These are phyloP conservation scores for Marcusenius ussheri DNA, from an alignment of 2,113 vertebrate genomes.

Conservation along the genomic window DNA sequence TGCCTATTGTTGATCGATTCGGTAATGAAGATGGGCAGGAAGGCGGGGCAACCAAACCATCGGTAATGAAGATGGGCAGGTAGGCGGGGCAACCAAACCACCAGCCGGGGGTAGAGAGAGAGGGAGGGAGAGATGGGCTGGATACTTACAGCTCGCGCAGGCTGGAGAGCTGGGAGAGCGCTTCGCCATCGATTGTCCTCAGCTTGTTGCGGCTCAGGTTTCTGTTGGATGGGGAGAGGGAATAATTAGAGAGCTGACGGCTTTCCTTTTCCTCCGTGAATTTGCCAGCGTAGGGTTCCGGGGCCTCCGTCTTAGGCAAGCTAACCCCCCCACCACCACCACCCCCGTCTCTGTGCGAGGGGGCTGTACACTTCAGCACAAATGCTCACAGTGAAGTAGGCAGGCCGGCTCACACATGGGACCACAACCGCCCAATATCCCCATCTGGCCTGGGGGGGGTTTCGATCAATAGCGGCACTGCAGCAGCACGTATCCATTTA, in stretches of 20 bases:
- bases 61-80: slow-evolving; percentile 15
- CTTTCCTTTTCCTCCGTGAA: neutral
- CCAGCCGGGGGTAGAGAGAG: neutral
- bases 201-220: slow-evolving; percentile 90
- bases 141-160: slow-evolving; percentile 89
- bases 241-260: slow-evolving; percentile 9
- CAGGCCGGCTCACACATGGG: neutral
- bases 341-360: neutral
- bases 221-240: slow-evolving; percentile 59
- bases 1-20: slow-evolving; percentile 23
- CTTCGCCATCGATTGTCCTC: slow-evolving; percentile 66
- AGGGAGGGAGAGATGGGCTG: neutral
- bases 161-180: slow-evolving; percentile 70
- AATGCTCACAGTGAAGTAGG: neutral
- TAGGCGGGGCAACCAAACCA: neutral
- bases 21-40: slow-evolving; percentile 17
- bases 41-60: neutral
- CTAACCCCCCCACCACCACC: neutral
- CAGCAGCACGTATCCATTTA: slow-evolving; percentile 55
- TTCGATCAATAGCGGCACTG: slow-evolving; percentile 69
- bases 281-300: neutral
- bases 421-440: neutral
- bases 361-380: neutral
- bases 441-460: slow-evolving; percentile 39
- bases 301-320: neutral